Base-by-base conservation (phyloP, 2,113 vertebrate species). In the Xiphophorus hellerii region DNA sequence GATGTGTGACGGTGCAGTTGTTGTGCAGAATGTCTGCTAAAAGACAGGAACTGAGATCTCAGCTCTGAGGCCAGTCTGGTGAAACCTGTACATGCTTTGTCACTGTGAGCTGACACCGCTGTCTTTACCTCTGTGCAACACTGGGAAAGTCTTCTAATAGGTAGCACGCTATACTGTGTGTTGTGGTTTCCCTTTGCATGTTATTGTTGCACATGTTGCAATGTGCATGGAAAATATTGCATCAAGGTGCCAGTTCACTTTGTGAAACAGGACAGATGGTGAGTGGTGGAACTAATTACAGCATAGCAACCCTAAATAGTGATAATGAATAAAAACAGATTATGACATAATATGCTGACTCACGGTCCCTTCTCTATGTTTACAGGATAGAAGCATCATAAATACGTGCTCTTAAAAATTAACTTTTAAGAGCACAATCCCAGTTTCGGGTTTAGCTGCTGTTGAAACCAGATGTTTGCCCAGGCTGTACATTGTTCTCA, bases 31-130 rank as follows among this genome's bases (percentile, higher is more conserved):
- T 69, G 72, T 73, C 73, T 54, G 7, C 65, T 69, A 84, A 81
- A 85, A 81, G 81, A 88, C 81, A 91, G 90, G 84, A 92, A 91
- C 70, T 79, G 62, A 77, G 73, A 72, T 67, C 62, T 82, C 20
- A 69, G 73, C 77, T 87, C 65, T 91, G 90, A 78, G 84, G 88
- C 74, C 74, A 69, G 77, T 63, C 66, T 84, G 85, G 83, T 84
- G 81, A 29, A 81, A 88, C 61, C 71, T 76, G 76, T 78, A 89
- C 78, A 66, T 83, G 88, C 83, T 77, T 86, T 72, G 87, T 93
- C 89, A 88, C 73, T 66, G 75, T 85, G 65, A 73, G 68, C 66
- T 69, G 69, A 85, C 78, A 75, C 66, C 60, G 60, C 70, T 68
- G 66, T 39, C 63, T 73, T n/a, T 33, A 20, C 69, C 66, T 80